These are phyloP conservation scores for Whitmania pigra DNA, from an alignment of 1,140 invertebrate genomes.

Conservation along the genomic window DNA sequence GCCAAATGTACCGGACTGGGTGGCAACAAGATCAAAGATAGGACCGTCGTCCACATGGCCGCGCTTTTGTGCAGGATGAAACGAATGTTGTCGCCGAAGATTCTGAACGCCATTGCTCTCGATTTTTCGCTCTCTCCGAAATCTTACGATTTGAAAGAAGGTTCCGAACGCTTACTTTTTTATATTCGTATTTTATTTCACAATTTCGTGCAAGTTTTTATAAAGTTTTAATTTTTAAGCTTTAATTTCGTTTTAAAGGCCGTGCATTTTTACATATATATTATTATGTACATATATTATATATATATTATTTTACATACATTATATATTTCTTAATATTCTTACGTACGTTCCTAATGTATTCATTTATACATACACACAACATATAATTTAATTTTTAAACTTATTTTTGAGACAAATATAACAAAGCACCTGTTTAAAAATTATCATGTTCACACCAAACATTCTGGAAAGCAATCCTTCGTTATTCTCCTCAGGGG, in stretches of 20 bases:
- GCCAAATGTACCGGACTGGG: not conserved
- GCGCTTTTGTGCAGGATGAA: constrained; percentile 53
- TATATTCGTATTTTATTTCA: no score
- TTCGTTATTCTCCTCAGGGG: not conserved
- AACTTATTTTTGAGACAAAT: no score
- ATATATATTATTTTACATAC: no score
- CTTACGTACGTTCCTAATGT: no score
- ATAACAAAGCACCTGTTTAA: not conserved
- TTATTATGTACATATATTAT: no score
- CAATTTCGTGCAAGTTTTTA: no score
- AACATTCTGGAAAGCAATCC: not conserved
- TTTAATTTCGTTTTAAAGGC: no score
- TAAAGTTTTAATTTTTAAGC: no score
- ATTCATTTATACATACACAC: no score
- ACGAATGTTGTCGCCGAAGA: constrained; percentile 47
- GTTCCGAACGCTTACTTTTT: not conserved
- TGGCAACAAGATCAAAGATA: constrained; percentile 39
- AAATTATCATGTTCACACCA: not conserved
- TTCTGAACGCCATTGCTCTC: constrained; percentile 49
- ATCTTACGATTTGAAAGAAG: not conserved
- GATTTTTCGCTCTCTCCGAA: constrained; percentile 41
- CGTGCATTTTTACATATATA: no score
- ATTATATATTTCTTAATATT: no score
- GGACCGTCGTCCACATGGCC: constrained; percentile 49
- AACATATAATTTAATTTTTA: no score